Evolutionary conservation across 2,113 vertebrate genomes (phyloP).

Genomic region (Bufo bufo): DNA sequence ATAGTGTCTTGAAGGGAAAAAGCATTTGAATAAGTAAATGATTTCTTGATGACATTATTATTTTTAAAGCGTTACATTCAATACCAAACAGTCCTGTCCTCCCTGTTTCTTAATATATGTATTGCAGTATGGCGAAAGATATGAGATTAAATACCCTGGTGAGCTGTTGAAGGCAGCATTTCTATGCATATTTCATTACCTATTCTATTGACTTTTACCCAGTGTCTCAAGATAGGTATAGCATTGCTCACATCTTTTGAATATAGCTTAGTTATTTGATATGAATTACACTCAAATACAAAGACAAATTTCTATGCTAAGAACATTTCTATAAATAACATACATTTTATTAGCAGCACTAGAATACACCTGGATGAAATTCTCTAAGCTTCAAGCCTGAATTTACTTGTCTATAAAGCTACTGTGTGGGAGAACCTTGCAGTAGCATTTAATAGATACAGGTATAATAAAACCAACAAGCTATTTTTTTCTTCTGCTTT

Average conservation of each 20-base stretch:
- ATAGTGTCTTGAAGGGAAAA: neutral
- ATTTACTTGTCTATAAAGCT: conserved; percentile 48
- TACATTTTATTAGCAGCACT: conserved; percentile 36
- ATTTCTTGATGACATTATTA: conserved; percentile 14
- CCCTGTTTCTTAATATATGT: neutral
- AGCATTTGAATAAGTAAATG: neutral
- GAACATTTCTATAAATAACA: conserved; percentile 41
- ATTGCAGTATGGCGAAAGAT: conserved; percentile 7
- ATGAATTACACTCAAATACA: conserved; percentile 36
- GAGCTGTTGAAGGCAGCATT: conserved; percentile 14
- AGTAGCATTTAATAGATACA: conserved; percentile 47
- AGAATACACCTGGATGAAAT: conserved; percentile 45
- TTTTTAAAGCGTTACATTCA: conserved; percentile 8
- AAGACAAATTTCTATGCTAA: conserved; percentile 40
- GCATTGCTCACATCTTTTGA: conserved; percentile 26
- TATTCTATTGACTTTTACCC: conserved; percentile 34
- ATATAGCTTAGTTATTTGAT: conserved; percentile 33
- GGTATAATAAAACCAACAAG: conserved; percentile 49
- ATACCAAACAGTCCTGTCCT: neutral
- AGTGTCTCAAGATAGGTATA: conserved; percentile 41
- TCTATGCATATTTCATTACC: conserved; percentile 46
- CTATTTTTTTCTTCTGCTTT: conserved; percentile 46
- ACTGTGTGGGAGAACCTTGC: conserved; percentile 37
- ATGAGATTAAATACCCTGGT: conserved; percentile 35
- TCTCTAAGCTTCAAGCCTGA: conserved; percentile 35